These are phyloP conservation scores for Eulemur rufifrons DNA, from an alignment of 2,113 vertebrate species.

Conservation along the genomic window DNA sequence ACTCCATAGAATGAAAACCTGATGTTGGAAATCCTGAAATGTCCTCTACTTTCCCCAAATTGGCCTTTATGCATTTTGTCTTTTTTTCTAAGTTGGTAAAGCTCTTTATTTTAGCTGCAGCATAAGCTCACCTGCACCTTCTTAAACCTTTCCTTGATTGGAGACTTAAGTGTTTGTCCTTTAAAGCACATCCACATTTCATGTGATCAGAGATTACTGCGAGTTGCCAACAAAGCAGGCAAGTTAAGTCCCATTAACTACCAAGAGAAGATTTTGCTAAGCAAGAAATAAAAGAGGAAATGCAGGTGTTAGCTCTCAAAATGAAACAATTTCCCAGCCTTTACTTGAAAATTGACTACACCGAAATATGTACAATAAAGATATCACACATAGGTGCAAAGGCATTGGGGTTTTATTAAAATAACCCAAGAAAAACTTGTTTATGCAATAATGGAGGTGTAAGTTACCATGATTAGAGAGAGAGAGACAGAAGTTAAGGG, in stretches of 20 bases:
- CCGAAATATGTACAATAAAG: neutral
- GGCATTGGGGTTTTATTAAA: neutral
- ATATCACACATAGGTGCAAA: neutral
- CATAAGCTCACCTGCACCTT: neutral
- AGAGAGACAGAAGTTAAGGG: neutral
- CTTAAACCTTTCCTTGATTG: neutral
- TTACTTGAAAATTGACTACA: neutral
- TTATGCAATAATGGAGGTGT: neutral
- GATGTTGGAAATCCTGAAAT: neutral
- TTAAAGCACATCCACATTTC: conserved; percentile 7
- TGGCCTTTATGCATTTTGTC: neutral
- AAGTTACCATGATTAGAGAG: neutral
- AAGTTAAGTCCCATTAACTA: neutral
- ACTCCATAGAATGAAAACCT: neutral
- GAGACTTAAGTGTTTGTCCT: neutral
- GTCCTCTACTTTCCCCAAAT: neutral
- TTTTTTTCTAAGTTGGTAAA: neutral
- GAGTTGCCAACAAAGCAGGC: neutral
- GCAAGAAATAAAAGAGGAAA: neutral
- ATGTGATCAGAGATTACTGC: neutral
- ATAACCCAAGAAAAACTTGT: neutral
- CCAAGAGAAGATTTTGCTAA: conserved; percentile 27
- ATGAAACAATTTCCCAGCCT: neutral
- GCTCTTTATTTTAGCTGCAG: neutral
- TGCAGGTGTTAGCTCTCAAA: neutral